Conservation (phyloP, 2,113 vertebrate genomes). For the Anguilla japonica region DNA sequence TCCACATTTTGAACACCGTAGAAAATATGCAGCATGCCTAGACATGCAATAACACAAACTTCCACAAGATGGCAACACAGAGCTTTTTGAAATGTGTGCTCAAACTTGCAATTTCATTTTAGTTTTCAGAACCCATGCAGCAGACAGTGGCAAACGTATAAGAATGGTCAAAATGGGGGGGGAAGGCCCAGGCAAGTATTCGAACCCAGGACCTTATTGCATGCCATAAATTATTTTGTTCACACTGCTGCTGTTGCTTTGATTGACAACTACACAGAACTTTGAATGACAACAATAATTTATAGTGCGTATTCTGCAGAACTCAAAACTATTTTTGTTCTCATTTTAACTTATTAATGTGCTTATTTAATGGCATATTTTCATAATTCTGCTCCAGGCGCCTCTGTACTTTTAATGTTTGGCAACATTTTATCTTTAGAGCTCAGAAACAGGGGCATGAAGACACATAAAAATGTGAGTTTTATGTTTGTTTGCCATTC, state of each 20-base stretch:
- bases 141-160: too few relatives aligned
- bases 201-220: too few relatives aligned
- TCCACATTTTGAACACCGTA: not conserved
- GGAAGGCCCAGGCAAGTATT: too few relatives aligned
- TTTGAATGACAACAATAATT: not conserved
- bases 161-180: too few relatives aligned
- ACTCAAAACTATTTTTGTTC: conserved; percentile 2
- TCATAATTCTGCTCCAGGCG: conserved; percentile 11
- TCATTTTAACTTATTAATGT: conserved; percentile 24
- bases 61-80: conserved; percentile 41
- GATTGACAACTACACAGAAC: not conserved
- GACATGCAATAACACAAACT: not conserved
- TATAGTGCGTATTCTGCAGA: not conserved
- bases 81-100: conserved; percentile 8
- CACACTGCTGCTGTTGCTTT: too few relatives aligned
- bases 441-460: conserved; percentile 29
- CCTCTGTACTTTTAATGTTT: not conserved
- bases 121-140: not conserved
- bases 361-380: conserved; percentile 30
- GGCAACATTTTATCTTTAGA: conserved; percentile 18
- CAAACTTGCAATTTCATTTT: not conserved
- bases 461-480: conserved; percentile 12
- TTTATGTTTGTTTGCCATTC: conserved; percentile 32
- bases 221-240: too few relatives aligned
- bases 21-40: not conserved